These are phyloP conservation scores for Epistrophe eligans DNA, from an alignment of 2,888 invertebrate species.

Conservation along the genomic window DNA sequence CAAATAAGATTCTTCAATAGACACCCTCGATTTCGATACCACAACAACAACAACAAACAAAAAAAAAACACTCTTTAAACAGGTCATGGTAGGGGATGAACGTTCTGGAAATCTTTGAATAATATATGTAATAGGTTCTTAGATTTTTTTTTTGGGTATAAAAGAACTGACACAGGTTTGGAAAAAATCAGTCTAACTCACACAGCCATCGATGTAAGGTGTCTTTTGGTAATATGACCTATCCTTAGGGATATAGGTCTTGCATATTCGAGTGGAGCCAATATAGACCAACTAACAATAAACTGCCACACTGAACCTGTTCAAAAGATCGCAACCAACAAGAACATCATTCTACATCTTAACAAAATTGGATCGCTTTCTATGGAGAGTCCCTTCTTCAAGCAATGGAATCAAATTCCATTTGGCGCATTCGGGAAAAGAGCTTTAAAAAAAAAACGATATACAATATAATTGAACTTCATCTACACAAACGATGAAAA, in stretches of 20 bases:
- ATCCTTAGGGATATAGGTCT: constrained; percentile 49
- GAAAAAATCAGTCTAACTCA: constrained; percentile 75
- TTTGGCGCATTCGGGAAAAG: constrained; percentile 12
- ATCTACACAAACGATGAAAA: constrained; percentile 29
- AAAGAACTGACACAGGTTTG: constrained; percentile 36
- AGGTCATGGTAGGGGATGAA: constrained; percentile 70
- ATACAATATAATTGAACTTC: neutral
- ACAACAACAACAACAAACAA: constrained; percentile 7
- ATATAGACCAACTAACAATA: neutral
- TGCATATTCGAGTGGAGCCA: neutral
- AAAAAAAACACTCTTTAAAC: constrained; percentile 23
- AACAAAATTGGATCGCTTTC: constrained; percentile 10
- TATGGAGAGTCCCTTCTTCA: constrained; percentile 1
- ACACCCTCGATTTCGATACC: constrained; percentile 44
- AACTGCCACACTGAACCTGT: neutral
- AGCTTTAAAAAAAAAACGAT: constrained; percentile 65
- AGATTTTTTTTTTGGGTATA: constrained; percentile 56
- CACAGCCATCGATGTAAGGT: constrained; percentile 46
- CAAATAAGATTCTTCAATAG: constrained; percentile 42
- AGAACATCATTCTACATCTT: neutral
- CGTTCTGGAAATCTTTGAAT: constrained; percentile 3
- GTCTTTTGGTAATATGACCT: constrained; percentile 23
- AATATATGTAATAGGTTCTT: neutral
- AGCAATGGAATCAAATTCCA: constrained; percentile 38
- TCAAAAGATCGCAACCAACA: neutral